These are phyloP conservation scores for Stegastes partitus DNA, from an alignment of 2,113 vertebrate genomes.

Conservation along the genomic window DNA sequence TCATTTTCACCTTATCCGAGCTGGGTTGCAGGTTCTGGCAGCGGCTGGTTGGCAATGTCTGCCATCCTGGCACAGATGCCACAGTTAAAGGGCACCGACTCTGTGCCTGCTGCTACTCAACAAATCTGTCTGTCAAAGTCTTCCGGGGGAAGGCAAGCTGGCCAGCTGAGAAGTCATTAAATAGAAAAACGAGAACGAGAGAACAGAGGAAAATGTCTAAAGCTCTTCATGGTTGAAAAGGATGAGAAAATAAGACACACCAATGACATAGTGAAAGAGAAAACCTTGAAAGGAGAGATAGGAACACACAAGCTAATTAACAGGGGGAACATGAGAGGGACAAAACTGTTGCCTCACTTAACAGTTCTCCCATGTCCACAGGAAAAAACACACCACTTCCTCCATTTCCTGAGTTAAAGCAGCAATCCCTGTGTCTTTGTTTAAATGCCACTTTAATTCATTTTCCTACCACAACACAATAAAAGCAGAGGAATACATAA, in stretches of 20 bases:
- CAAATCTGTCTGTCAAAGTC: slow-evolving; percentile 54
- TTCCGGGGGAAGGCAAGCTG: slow-evolving; percentile 24
- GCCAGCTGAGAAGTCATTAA: slow-evolving; percentile 25
- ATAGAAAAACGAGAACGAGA: slow-evolving; percentile 19
- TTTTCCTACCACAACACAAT: slow-evolving; percentile 1
- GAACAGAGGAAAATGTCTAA: slow-evolving; percentile 6
- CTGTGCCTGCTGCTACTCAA: slow-evolving; percentile 45
- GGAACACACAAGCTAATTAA: slow-evolving; percentile 41
- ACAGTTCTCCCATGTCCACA: slow-evolving; percentile 45
- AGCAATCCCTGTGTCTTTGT: background rate
- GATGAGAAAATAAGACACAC: slow-evolving; percentile 8
- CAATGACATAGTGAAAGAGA: background rate
- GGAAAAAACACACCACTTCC: slow-evolving; percentile 34
- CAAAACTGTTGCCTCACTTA: slow-evolving; percentile 17
- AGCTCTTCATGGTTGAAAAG: slow-evolving; percentile 3
- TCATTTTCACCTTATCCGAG: slow-evolving; percentile 44
- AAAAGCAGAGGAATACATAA: slow-evolving; percentile 8
- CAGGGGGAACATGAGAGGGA: slow-evolving; percentile 26
- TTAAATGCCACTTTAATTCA: background rate
- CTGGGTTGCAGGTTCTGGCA: slow-evolving; percentile 18
- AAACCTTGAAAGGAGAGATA: slow-evolving; percentile 32
- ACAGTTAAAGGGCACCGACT: slow-evolving; percentile 52
- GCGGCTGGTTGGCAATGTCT: slow-evolving; percentile 28
- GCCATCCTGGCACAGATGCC: slow-evolving; percentile 48
- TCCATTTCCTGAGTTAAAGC: slow-evolving; percentile 31